Conservation (phyloP, 2,888 invertebrate species). For the Papilio protenor region DNA sequence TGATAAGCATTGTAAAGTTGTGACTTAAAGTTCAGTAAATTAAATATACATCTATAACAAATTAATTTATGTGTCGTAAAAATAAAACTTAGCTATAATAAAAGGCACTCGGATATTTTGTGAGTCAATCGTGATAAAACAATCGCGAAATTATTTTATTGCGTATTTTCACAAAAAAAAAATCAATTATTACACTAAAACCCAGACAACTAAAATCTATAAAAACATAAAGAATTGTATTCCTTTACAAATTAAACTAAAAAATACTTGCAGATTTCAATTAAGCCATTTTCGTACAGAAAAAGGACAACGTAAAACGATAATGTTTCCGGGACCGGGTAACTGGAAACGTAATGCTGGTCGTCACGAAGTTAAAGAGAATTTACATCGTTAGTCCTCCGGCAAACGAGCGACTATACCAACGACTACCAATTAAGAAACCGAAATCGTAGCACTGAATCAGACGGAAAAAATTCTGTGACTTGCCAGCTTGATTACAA, state of each 20-base stretch:
- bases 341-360: slow-evolving; percentile 17
- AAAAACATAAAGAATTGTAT: background rate
- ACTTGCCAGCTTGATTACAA: no score
- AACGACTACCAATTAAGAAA: slow-evolving; percentile 36
- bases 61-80: no score
- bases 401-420: slow-evolving; percentile 23
- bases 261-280: background rate
- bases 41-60: no score
- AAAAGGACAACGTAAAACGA: slow-evolving; percentile 15
- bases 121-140: no score
- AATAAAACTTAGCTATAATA: no score
- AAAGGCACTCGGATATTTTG: no score
- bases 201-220: background rate
- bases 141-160: background rate
- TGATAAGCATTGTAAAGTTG: no score
- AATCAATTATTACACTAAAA: background rate
- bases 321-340: slow-evolving; percentile 4
- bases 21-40: no score
- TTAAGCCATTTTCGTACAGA: background rate
- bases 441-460: slow-evolving; percentile 12
- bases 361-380: slow-evolving; percentile 30
- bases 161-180: background rate
- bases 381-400: slow-evolving; percentile 17
- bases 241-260: background rate
- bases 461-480: background rate